Evolutionary conservation across 35 echinoderm and acorn worm species (phyloP), one percentile per base, ranked within the genome.

Genomic region (Holothuria glaberrima): DNA sequence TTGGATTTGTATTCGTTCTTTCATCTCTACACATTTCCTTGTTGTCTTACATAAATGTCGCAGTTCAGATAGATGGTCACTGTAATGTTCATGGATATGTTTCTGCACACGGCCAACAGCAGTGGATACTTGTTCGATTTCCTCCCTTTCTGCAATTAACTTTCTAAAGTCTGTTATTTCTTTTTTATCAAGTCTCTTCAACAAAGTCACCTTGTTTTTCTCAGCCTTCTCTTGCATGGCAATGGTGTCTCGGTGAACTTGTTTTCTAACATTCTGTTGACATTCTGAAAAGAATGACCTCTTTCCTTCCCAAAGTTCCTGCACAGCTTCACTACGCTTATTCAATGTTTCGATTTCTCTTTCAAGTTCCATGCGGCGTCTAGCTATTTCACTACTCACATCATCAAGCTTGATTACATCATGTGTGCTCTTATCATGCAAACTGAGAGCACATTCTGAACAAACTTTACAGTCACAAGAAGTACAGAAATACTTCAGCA

Each of bases 401-500:
- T 84, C 27, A 21, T 84, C 59, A 5, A 84, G 18, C 0, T 33
- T 84, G 30, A 84, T 84, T 4, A 84, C 57, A 10, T 84, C 80
- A 30, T 45, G 32, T 10, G 41, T 9, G 25, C 9, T 33, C 16
- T 22, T 48, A 25, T 63, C 57, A 38, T 84, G 80, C 19, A 28
- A 17, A 7, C 22, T 64, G 57, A 84, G 22, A 20, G 80, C 80
- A 84, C 80, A 84, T 13, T 84, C 80, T 36, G 80, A 30, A 30
- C 58, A 84, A 24, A 84, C 33, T 25, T 63, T 84, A 30, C 24
- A 59, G 30, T 84, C 80, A 61, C 58, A 84, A 32, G 58, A 61
- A 14, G 58, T 54, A 38, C 80, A 84, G 46, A 84, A 84, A 33
- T 84, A 84, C 22, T 84, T 84, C 57, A 84, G 20, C 3, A 29